Evolutionary conservation across 2,888 invertebrate genomes (phyloP).

Genomic region (Heliconius charithonia): DNA sequence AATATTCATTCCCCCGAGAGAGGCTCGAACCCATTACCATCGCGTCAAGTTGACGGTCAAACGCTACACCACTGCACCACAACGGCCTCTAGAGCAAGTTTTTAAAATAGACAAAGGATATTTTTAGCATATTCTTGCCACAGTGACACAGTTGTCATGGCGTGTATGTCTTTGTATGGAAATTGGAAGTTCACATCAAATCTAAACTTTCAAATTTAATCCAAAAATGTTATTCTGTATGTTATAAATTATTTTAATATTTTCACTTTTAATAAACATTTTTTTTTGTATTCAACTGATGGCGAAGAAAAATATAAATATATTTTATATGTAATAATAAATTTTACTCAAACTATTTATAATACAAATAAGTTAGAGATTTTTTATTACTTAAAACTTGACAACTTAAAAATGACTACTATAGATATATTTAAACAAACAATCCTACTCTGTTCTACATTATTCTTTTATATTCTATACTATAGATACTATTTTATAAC

Average conservation of each 20-base stretch:
- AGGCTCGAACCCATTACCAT: no score
- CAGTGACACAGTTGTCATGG: no score
- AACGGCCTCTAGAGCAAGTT: not conserved
- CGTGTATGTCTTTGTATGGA: no score
- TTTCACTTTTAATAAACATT: no score
- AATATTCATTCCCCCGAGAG: no score
- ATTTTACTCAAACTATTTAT: no score
- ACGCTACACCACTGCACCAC: not conserved
- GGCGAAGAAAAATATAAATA: not conserved
- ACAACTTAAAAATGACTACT: not conserved
- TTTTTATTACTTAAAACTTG: not conserved
- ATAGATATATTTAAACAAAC: not conserved
- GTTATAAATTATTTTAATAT: no score
- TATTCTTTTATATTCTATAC: not conserved
- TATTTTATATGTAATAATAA: not conserved
- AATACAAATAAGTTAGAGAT: not conserved
- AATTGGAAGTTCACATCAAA: no score
- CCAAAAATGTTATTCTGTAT: not conserved
- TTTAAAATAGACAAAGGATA: not conserved
- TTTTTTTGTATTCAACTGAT: not conserved
- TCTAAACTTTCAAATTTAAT: not conserved
- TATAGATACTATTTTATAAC: not conserved
- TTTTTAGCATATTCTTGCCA: no score
- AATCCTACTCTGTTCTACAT: not conserved
- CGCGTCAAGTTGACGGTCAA: no score